Evolutionary conservation across 2,113 vertebrate genomes (phyloP).

Genomic region (Muntiacus reevesi): DNA sequence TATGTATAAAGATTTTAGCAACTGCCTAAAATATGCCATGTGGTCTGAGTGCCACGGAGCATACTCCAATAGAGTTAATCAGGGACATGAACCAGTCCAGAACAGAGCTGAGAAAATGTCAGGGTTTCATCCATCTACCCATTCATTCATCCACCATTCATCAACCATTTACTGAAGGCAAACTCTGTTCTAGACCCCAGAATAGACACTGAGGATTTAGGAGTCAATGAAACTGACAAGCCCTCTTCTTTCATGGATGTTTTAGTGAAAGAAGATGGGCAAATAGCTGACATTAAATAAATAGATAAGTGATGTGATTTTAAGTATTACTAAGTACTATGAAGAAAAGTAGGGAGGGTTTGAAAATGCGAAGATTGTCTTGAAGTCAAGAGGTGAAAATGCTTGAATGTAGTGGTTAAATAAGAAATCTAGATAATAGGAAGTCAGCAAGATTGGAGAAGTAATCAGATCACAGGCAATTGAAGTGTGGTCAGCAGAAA

Average conservation of each 20-base stretch:
- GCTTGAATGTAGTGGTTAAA: neutral
- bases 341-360: neutral
- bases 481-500: neutral
- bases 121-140: neutral
- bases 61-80: neutral
- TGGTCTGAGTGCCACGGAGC: neutral
- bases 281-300: neutral
- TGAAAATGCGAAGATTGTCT: neutral
- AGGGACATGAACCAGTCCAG: neutral
- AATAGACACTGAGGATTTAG: neutral
- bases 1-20: neutral
- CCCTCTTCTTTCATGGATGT: neutral
- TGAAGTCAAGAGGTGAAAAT: neutral
- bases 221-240: neutral
- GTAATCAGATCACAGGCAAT: neutral
- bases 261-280: constrained; percentile 5
- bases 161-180: neutral
- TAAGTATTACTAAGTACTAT: neutral
- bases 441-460: neutral
- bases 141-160: neutral
- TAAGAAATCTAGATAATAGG: neutral
- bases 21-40: neutral
- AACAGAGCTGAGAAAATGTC: neutral
- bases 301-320: neutral
- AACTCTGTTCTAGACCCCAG: neutral